Evolutionary conservation across 1,140 invertebrate species (phyloP).

Genomic region (Oncopeltus fasciatus): DNA sequence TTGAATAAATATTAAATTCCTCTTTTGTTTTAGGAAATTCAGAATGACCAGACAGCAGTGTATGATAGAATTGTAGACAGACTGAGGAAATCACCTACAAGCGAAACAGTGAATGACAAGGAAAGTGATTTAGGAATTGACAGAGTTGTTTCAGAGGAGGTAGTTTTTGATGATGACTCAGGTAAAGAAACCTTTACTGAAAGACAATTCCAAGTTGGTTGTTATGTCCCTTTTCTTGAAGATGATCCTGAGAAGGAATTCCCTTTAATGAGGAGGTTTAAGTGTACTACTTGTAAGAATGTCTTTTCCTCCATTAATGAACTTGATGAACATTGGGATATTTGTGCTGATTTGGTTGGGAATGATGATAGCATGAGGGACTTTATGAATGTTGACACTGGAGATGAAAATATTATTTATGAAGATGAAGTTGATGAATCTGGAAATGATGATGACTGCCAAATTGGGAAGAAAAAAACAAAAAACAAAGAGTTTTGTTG

Average conservation of each 20-base stretch:
- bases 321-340: constrained; percentile 2
- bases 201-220: constrained; percentile 4
- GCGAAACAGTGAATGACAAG: neutral
- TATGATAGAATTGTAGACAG: too few species aligned
- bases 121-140: neutral
- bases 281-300: constrained; percentile 1
- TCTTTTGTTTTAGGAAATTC: too few species aligned
- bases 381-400: neutral
- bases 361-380: neutral
- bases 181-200: neutral
- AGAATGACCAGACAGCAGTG: too few species aligned
- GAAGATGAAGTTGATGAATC: neutral
- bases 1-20: too few species aligned
- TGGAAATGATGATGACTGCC: neutral
- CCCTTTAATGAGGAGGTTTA: constrained; percentile 1
- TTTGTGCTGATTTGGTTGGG: neutral
- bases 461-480: neutral
- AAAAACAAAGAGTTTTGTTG: constrained; percentile 1
- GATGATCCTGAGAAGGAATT: neutral
- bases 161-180: neutral
- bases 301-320: neutral
- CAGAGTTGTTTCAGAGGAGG: neutral
- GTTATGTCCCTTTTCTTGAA: neutral
- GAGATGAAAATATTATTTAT: neutral
- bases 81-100: too few species aligned